Evolutionary conservation across 2,797 vertebrate genomes (phyloP), one percentile per base, ranked within the genome.

Genomic region (Sebastolobus altivelis): DNA sequence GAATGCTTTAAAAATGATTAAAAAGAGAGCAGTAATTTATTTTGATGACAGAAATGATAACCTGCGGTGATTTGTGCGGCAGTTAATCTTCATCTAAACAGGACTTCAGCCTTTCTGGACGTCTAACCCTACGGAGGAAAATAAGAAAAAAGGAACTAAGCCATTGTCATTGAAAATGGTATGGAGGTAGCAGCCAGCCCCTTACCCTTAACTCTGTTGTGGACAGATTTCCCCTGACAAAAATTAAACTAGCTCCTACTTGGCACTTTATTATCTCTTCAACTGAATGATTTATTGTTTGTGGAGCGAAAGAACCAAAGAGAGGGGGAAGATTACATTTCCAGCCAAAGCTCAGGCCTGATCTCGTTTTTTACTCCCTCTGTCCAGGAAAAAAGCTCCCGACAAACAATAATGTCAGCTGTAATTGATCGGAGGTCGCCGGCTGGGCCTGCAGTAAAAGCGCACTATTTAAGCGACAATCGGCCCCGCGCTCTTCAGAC

Each of bases 211-310:
- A 94, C 92, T 93, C 91, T 91, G 91, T 83, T 89, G 93, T 92
- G 92, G 93, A 93, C 95, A 95, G 95, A 97, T 97, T 95, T 97
- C 95, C 94, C 95, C 93, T 96, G 93, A 97, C 93, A 96, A 94
- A 95, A 97, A 97, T 96, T 97, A 97, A 96, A 94, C 92, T 90
- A 95, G 95, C 94, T 96, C 94, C 95, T 96, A 95, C 92, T 96
- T 96, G 94, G 92, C 96, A 93, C 92, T 97, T 95, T 96, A 96
- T 97, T 97, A 97, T 97, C 95, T 97, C 95, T 96, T 96, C 94
- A 96, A 95, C 93, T 95, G 96, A 97, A 96, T 96, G 95, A 97
- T 98, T 97, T 97, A 97, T 96, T 96, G 94, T 96, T 97, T 96
- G 95, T 95, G 95, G 94, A 95, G 92, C 89, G 93, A 95, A 96